A percentile compares a stretch with the other conserved stretches of the same genome.
phyloP scores from a whole-genome alignment of 1,140 invertebrate species.

The Brachionus rubens region DNA sequence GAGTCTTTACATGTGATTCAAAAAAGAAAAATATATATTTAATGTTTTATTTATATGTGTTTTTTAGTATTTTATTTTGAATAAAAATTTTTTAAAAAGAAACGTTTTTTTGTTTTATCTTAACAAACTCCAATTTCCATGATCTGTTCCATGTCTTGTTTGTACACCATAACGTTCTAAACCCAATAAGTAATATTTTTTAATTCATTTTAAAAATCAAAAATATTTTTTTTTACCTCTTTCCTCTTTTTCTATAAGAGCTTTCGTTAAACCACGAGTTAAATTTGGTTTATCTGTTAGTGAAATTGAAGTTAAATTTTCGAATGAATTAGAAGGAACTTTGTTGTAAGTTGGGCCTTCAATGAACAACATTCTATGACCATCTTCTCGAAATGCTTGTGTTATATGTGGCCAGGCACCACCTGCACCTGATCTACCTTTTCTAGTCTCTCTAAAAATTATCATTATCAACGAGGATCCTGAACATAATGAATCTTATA shows the following conservation, averaged over 20 bases:
- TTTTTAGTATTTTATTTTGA: constrained; percentile 32
- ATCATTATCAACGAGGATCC: too few relatives aligned
- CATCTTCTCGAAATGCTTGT: constrained; percentile 39
- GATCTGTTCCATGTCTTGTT: constrained; percentile 19
- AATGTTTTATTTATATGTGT: background rate
- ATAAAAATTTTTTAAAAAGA: constrained; percentile 26
- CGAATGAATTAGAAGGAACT: constrained; percentile 1
- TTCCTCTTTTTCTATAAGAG: constrained; percentile 17
- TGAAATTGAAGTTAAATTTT: background rate
- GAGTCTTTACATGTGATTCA: constrained; percentile 8
- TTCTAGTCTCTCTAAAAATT: constrained; percentile 25
- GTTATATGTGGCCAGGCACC: constrained; percentile 37
- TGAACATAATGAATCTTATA: too few relatives aligned
- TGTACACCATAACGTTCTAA: constrained; percentile 37
- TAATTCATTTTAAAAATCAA: background rate
- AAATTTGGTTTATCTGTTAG: background rate
- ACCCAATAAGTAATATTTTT: background rate
- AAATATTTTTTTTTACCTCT: too few relatives aligned
- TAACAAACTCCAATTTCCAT: constrained; percentile 39
- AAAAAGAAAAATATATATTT: background rate
- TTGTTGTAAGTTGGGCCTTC: constrained; percentile 25
- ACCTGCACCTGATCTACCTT: constrained; percentile 26
- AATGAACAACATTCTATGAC: constrained; percentile 19
- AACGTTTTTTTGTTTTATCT: constrained; percentile 6
- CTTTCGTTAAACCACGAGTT: background rate